phyloP scores from a whole-genome alignment of 2,113 vertebrate species.

The Cyanoliseus patagonus region DNA sequence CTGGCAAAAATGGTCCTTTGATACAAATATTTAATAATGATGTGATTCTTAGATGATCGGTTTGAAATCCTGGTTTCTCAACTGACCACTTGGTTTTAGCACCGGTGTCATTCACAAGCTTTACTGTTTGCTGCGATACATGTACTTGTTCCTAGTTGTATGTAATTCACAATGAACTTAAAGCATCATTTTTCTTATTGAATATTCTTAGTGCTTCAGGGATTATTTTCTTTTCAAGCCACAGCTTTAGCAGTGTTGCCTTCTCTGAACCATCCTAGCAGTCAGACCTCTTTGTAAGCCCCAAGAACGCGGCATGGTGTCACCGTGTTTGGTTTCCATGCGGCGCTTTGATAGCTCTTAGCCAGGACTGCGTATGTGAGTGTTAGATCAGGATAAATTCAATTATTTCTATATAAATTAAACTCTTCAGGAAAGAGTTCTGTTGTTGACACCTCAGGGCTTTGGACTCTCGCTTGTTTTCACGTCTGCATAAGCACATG shows the following conservation, averaged over 20 bases:
- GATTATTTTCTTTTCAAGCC: background rate
- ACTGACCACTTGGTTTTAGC: background rate
- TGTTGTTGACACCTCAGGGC: slow-evolving; percentile 17
- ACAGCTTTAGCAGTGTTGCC: background rate
- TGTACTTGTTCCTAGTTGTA: background rate
- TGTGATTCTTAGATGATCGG: background rate
- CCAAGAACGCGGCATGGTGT: background rate
- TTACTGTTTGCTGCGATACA: accelerated
- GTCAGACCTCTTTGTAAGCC: background rate
- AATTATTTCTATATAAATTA: slow-evolving; percentile 12
- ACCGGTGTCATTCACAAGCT: background rate
- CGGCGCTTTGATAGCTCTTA: background rate
- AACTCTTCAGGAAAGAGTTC: background rate
- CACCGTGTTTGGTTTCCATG: background rate
- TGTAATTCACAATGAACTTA: background rate
- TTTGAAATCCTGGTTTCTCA: background rate
- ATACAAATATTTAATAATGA: background rate
- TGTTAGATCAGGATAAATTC: background rate
- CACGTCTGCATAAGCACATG: background rate
- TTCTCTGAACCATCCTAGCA: background rate
- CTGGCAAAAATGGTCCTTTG: background rate
- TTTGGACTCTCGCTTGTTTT: slow-evolving; percentile 18
- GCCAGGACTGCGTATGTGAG: background rate
- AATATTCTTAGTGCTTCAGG: background rate
- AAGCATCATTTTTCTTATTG: background rate